phyloP scores from a whole-genome alignment of 1,140 invertebrate genomes.

The Pseudomyrmex concolor region DNA sequence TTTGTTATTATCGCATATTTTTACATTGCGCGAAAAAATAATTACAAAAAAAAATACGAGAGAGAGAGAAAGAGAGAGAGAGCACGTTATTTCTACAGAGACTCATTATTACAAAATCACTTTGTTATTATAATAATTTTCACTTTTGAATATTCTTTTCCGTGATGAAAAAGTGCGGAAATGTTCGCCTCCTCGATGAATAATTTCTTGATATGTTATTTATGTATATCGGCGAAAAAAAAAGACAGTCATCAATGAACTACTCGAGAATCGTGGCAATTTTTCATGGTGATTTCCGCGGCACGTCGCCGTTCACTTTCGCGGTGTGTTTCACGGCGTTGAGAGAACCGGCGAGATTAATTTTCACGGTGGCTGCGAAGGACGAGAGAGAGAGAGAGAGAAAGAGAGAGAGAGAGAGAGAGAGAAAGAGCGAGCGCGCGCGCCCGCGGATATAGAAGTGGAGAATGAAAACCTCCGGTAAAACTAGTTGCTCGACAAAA shows the following conservation, averaged over 20 bases:
- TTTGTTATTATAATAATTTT: no score
- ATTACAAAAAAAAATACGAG: not conserved
- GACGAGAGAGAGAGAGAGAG: not conserved
- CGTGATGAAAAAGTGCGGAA: not conserved
- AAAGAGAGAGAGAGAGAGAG: no score
- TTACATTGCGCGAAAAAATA: not conserved
- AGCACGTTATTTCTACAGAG: no score
- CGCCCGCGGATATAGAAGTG: constrained; percentile 38
- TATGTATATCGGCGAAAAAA: not conserved
- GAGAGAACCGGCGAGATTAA: constrained; percentile 41
- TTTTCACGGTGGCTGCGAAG: constrained; percentile 64
- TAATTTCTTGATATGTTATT: not conserved
- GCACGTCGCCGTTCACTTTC: not conserved
- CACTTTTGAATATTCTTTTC: no score
- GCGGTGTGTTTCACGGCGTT: constrained; percentile 10
- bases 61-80: no score
- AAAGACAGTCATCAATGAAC: not conserved
- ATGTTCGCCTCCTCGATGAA: no score
- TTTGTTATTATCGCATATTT: constrained; percentile 9
- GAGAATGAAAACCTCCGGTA: constrained; percentile 77
- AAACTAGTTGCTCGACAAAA: constrained; percentile 80
- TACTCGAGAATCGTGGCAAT: not conserved
- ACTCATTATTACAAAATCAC: no score
- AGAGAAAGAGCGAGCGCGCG: no score
- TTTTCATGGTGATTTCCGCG: not conserved